Evolutionary conservation across 1,140 invertebrate species (phyloP).

Genomic region (Agrypnia vestita): DNA sequence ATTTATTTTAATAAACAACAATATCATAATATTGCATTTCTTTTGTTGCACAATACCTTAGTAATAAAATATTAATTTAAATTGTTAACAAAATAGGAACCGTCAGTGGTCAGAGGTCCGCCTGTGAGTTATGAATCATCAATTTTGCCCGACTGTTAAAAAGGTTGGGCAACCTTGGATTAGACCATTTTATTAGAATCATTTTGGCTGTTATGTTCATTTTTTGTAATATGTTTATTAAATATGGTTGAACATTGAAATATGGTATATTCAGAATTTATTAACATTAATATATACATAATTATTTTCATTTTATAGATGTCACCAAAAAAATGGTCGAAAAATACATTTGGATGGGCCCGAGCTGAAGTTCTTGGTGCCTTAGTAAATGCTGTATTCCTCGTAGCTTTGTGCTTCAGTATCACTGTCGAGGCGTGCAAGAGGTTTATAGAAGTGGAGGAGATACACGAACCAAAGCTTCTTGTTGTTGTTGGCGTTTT

Average conservation of each 20-base stretch:
- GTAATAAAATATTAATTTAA: too few species aligned
- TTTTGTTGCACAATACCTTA: too few species aligned
- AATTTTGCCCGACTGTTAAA: too few species aligned
- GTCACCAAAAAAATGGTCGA: constrained; percentile 96
- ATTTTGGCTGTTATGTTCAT: too few species aligned
- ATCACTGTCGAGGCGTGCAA: constrained; percentile 93
- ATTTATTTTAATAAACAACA: too few species aligned
- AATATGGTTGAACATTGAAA: neutral
- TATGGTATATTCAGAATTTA: neutral
- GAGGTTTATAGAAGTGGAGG: constrained; percentile 88
- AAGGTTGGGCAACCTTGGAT: too few species aligned
- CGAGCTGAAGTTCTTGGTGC: constrained; percentile 95
- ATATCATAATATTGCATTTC: too few species aligned
- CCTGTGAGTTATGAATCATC: too few species aligned
- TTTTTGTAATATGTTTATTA: too few species aligned
- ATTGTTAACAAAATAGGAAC: too few species aligned
- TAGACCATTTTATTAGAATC: too few species aligned
- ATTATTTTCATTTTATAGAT: constrained; percentile 75
- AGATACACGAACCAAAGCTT: constrained; percentile 85
- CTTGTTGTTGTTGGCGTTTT: constrained; percentile 85
- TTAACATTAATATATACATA: neutral
- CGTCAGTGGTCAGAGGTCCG: too few species aligned
- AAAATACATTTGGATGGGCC: constrained; percentile 96
- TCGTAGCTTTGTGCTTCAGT: constrained; percentile 94
- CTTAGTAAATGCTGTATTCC: constrained; percentile 92